Conservation (phyloP, 1,140 invertebrate species). For the Pemphigus obesinymphae region DNA sequence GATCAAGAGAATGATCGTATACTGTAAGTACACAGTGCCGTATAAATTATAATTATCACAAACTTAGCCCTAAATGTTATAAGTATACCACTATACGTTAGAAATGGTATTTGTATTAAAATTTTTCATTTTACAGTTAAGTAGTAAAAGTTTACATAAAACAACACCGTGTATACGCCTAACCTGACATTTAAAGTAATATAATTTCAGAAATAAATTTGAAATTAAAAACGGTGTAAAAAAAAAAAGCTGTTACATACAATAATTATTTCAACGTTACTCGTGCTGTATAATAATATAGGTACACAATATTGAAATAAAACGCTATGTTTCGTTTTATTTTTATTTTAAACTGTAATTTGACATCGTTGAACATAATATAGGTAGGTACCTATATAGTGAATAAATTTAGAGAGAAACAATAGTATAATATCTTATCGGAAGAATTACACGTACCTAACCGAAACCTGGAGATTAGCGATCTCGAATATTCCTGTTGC, state of each 20-base stretch:
- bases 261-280: not conserved
- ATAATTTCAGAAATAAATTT: not conserved
- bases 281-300: too few species aligned
- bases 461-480: not conserved
- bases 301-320: too few species aligned
- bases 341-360: not conserved
- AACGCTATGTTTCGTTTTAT: too few species aligned
- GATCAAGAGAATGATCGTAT: conserved; percentile 66
- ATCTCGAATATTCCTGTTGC: not conserved
- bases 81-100: too few species aligned
- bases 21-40: conserved; percentile 60
- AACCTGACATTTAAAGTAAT: too few species aligned
- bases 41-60: too few species aligned
- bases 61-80: too few species aligned
- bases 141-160: too few species aligned
- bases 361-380: not conserved
- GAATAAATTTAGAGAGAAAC: not conserved
- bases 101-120: too few species aligned
- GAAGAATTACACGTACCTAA: not conserved
- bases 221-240: not conserved
- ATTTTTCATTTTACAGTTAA: too few species aligned
- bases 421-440: not conserved
- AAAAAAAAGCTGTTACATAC: not conserved
- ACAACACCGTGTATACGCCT: too few species aligned
- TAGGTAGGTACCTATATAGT: not conserved